Evolutionary conservation across 2,888 invertebrate species (phyloP).

Genomic region (Fragum sueziense): DNA sequence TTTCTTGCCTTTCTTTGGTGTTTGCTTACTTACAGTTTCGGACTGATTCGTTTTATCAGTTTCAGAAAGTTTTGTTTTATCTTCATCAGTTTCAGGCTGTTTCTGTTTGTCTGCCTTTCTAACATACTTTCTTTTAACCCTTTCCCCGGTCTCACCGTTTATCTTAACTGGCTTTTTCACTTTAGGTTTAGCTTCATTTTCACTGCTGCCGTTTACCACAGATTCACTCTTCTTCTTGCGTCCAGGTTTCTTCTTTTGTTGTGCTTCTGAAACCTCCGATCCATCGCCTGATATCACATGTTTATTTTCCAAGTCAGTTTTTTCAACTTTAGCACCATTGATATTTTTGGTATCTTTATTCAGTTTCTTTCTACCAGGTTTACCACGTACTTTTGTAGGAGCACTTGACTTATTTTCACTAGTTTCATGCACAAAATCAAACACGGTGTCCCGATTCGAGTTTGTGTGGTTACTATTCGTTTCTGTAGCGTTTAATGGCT

Average conservation of each 20-base stretch:
- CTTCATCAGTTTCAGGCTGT: neutral
- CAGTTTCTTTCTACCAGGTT: conserved; percentile 33
- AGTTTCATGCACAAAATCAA: conserved; percentile 35
- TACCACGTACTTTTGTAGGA: conserved; percentile 14
- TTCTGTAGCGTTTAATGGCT: conserved; percentile 47
- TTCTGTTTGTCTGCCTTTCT: conserved; percentile 30
- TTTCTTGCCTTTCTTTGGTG: conserved; percentile 9
- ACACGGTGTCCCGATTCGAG: conserved; percentile 30
- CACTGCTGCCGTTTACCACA: conserved; percentile 2
- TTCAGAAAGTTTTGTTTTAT: neutral
- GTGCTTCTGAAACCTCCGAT: neutral
- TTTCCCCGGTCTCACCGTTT: conserved; percentile 19
- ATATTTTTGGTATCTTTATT: neutral
- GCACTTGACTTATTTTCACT: neutral
- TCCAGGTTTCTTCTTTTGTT: conserved; percentile 28
- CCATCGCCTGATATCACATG: neutral
- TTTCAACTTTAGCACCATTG: neutral
- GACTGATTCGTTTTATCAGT: neutral
- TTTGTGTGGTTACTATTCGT: neutral
- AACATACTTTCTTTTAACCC: conserved; percentile 54
- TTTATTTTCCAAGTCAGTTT: neutral
- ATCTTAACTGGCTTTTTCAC: conserved; percentile 2
- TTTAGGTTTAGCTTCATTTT: neutral
- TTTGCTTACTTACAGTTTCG: neutral
- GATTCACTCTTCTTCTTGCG: conserved; percentile 22